These are phyloP conservation scores for Parus major DNA, from an alignment of 2,113 vertebrate species.

Conservation along the genomic window DNA sequence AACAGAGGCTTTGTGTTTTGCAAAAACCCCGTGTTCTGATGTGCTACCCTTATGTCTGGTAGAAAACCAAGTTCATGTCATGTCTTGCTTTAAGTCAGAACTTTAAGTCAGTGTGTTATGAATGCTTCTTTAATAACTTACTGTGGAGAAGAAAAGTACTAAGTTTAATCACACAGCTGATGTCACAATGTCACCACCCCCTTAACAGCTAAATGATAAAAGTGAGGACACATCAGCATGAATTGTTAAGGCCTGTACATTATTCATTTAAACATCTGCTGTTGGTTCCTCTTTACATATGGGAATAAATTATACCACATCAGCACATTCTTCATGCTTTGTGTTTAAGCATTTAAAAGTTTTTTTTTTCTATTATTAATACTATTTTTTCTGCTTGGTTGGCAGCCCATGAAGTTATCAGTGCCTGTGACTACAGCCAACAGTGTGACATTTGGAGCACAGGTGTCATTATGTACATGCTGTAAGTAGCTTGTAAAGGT, in stretches of 20 bases:
- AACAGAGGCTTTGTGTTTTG: not conserved
- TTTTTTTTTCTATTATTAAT: conserved; percentile 79
- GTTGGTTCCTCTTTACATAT: conserved; percentile 60
- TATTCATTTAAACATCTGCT: conserved; percentile 82
- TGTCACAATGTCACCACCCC: conserved; percentile 18
- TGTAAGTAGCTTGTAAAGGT: conserved; percentile 84
- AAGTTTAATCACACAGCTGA: conserved; percentile 32
- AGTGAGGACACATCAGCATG: conserved; percentile 56
- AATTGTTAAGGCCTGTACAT: conserved; percentile 75
- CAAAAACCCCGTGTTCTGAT: not conserved
- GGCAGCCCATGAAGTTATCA: conserved; percentile 90
- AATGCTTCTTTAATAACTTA: conserved; percentile 53
- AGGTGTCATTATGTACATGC: conserved; percentile 90
- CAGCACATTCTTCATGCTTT: conserved; percentile 73
- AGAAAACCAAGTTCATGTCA: not conserved
- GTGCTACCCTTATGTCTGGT: not conserved
- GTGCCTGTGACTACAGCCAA: conserved; percentile 85
- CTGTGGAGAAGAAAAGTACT: not conserved
- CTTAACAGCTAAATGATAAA: conserved; percentile 61
- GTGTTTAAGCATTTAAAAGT: conserved; percentile 76
- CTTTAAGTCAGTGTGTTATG: not conserved
- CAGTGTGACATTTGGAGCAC: conserved; percentile 91
- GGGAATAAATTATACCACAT: conserved; percentile 76
- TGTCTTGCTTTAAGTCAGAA: not conserved
- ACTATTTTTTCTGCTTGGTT: conserved; percentile 76